Evolutionary conservation across 2,113 vertebrate species (phyloP), one percentile per base, ranked within the genome.

Genomic region (Notechis scutatus): DNA sequence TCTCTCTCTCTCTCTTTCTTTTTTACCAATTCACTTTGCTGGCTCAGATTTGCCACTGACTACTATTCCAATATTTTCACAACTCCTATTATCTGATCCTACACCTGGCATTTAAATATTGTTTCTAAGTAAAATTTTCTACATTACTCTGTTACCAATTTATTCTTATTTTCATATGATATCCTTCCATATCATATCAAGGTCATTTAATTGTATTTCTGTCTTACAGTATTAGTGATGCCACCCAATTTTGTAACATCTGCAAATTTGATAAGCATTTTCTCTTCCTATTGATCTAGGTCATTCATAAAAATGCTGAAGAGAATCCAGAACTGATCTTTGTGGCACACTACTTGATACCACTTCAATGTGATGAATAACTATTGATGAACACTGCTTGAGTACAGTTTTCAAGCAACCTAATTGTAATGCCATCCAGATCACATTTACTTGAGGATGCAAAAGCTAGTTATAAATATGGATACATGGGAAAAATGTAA

Each of bases 1-100:
- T 3, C 20, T 26, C 1, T 0, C 23, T 24, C 3, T 9, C 23
- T 8, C 9, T 9, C 24, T 24, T 23, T 24, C 21, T 8, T 0
- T 23, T 7, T 24, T 8, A 47, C 24, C 61, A 64, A 69, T 81
- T 39, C 69, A 39, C 34, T 39, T 39, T 81, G 34, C 69, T 81
- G 18, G 69, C 69, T 81, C 6, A 39, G 15, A 81, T 81, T 74
- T 39, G 69, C 69, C n/a, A 74, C 14, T 74, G 14, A 8, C 2
- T 74, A 39, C 14, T 74, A 74, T 74, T 74, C 2, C n/a, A 74
- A 74, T 7, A 74, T 34, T 20, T 74, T n/a, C 34, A 20, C 18
- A 34, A 34, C 14, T 34, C 15, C 69, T 74, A 18, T 34, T 34
- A 74, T 74, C n/a, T 74, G n/a, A 74, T 74, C n/a, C n/a, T 74